Base-by-base conservation (phyloP, 1,140 invertebrate genomes). In the Camponotus floridanus region DNA sequence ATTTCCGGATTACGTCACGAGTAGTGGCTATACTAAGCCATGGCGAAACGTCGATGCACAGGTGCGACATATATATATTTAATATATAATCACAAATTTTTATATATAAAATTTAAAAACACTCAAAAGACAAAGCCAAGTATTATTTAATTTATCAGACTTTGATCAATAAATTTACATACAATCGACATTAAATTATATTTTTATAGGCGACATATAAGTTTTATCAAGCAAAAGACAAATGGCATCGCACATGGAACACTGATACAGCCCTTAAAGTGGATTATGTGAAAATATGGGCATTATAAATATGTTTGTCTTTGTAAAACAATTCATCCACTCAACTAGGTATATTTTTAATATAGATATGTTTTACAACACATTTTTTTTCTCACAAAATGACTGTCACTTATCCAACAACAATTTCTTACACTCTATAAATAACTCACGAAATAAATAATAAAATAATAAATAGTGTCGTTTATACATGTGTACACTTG, bases 191-290 rank as follows among this genome's bases (percentile, higher is more conserved):
- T 42, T 70, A 61, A 59, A 68, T 73, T 36, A 33, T 88, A 2
- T 45, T 45, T 64, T 92, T 90, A 57, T 57, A 95, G 94, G 96
- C 95, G 0, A 92, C 95, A 21, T 93, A 96, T 0, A 90, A 96
- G 2, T 97, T 96, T 84, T 94, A 94, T 61, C 93, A 95, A 6
- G 94, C 95, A 8, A 92, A 94, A 31, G 70, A 94, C 21, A 68
- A 90, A 0, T 97, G 97, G 97, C 89, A 94, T 15, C 89, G 92
- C 0, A 96, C 96, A 0, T 97, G 97, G 97, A 92, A 92, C 0
- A 95, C 95, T 3, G 6, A 51, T 94, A 95, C 95, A 0, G 94
- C 95, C 31, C 92, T 98, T 13, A 86, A 96, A 86, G 94, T 98
- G 0, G 97, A 97, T 91, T 96, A 96, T 87, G 94, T 97, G 1